phyloP scores from a whole-genome alignment of 2,113 vertebrate genomes.

The Campylomormyrus numenius region DNA sequence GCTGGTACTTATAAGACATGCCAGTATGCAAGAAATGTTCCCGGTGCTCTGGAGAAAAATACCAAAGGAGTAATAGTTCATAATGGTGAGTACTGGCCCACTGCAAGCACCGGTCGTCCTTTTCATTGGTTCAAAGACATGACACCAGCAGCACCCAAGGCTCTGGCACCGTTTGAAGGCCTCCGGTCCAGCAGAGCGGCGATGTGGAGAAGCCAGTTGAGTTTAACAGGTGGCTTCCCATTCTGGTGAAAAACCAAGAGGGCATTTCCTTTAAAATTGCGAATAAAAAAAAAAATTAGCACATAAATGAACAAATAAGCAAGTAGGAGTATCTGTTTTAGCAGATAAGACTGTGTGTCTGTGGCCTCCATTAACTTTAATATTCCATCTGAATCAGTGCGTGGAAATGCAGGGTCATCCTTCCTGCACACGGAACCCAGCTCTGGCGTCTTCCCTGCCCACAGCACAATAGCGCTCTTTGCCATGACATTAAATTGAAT shows the following conservation, averaged over 20 bases:
- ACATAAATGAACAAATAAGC: slow-evolving; percentile 41
- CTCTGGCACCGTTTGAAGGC: slow-evolving; percentile 32
- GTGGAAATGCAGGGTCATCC: neutral
- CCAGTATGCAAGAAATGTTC: neutral
- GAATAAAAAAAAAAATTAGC: slow-evolving; percentile 36
- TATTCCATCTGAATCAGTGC: slow-evolving; percentile 30
- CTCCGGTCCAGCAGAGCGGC: slow-evolving; percentile 22
- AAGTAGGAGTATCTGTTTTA: slow-evolving; percentile 44
- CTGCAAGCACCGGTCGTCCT: neutral
- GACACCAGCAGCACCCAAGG: neutral
- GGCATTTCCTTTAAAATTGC: slow-evolving; percentile 16
- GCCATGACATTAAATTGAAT: neutral
- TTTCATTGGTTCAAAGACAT: neutral
- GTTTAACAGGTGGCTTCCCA: slow-evolving; percentile 51
- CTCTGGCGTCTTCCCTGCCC: neutral
- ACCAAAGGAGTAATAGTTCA: neutral
- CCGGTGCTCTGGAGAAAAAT: neutral
- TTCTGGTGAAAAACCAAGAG: slow-evolving; percentile 38
- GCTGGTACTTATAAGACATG: neutral
- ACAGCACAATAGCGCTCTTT: neutral
- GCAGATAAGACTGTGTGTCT: slow-evolving; percentile 46
- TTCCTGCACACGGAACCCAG: neutral
- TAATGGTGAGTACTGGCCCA: neutral
- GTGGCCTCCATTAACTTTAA: slow-evolving; percentile 46
- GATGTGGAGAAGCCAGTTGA: slow-evolving; percentile 41